These are phyloP conservation scores for Formica exsecta DNA, from an alignment of 1,140 invertebrate species.

Conservation along the genomic window DNA sequence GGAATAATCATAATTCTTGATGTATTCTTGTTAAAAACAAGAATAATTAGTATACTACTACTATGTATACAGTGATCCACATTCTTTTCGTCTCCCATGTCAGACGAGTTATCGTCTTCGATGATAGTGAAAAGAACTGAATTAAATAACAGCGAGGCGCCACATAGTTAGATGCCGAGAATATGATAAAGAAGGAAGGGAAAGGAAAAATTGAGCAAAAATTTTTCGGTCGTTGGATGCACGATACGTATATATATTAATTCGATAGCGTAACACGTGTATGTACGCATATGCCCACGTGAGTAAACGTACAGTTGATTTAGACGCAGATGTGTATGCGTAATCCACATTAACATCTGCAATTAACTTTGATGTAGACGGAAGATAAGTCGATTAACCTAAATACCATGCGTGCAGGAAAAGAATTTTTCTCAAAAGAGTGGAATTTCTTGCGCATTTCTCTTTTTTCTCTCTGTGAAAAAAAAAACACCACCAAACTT, in stretches of 20 bases:
- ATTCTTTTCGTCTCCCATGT: constrained; percentile 25
- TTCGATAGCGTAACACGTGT: background rate
- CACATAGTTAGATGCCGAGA: background rate
- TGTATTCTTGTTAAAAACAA: constrained; percentile 1
- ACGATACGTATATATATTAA: background rate
- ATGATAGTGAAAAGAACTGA: background rate
- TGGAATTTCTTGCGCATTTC: background rate
- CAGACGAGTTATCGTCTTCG: constrained; percentile 29
- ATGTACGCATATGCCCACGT: constrained; percentile 28
- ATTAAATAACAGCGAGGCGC: background rate
- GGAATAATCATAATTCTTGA: background rate
- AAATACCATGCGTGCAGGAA: constrained; percentile 65
- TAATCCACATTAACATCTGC: constrained; percentile 81
- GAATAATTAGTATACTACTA: background rate
- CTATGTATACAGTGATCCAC: background rate
- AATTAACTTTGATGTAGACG: constrained; percentile 78
- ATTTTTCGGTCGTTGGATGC: constrained; percentile 57
- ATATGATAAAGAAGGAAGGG: background rate
- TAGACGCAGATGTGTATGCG: constrained; percentile 35
- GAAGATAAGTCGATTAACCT: constrained; percentile 76
- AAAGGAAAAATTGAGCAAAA: constrained; percentile 26
- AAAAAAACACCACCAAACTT: background rate
- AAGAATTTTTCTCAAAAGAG: constrained; percentile 31
- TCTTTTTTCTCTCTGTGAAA: background rate
- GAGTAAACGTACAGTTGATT: constrained; percentile 27